phyloP scores from a whole-genome alignment of 2,797 vertebrate species.

The Glyptemys insculpta region DNA sequence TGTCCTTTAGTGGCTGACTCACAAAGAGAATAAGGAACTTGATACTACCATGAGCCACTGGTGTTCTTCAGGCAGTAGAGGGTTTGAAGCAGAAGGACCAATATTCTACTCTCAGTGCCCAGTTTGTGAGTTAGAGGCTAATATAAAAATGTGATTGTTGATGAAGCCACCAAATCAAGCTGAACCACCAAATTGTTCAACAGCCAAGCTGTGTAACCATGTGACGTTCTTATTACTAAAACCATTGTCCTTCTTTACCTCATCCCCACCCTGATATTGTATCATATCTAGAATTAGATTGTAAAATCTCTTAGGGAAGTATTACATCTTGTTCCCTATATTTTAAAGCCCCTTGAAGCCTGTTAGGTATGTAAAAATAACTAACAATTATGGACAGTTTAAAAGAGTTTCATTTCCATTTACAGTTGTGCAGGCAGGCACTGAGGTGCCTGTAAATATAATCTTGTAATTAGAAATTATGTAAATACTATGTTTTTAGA shows the following conservation, averaged over 20 bases:
- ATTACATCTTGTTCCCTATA: not conserved
- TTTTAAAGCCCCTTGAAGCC: not conserved
- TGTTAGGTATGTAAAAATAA: conserved; percentile 23
- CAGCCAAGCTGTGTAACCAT: rapidly evolving
- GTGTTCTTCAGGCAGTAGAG: not conserved
- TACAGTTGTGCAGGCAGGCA: conserved; percentile 18
- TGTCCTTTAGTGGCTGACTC: not conserved
- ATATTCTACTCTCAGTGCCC: not conserved
- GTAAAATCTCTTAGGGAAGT: not conserved
- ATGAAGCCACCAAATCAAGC: not conserved
- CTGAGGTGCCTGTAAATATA: not conserved
- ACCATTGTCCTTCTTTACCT: not conserved
- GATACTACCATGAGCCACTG: not conserved
- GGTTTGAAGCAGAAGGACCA: not conserved
- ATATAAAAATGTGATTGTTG: not conserved
- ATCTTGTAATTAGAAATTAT: conserved; percentile 39
- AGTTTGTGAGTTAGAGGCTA: not conserved
- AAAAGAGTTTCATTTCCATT: conserved; percentile 26
- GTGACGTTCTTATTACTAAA: not conserved
- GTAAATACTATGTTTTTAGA: conserved; percentile 40
- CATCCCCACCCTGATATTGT: not conserved
- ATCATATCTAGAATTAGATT: not conserved
- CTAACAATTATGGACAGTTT: conserved; percentile 26
- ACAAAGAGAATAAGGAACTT: not conserved
- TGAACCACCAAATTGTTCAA: not conserved